Evolutionary conservation across 2,797 vertebrate genomes (phyloP), one percentile per base, ranked within the genome.

Genomic region (Argentina silus): DNA sequence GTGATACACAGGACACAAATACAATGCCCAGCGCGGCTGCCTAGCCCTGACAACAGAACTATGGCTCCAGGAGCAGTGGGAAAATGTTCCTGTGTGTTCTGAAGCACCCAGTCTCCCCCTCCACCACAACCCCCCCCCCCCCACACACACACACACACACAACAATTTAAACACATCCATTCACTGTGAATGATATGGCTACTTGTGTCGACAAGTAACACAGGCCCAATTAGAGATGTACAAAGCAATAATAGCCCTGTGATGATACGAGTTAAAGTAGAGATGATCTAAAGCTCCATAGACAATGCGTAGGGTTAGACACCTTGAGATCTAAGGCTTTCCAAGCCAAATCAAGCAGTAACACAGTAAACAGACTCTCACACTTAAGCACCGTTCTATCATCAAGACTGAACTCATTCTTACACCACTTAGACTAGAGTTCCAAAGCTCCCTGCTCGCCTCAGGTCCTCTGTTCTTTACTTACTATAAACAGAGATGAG

Each of bases 1-100:
- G 87, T 83, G 79, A 85, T 56, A 89, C 83, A 88, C 89, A 92
- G 90, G 90, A 91, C 87, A 83, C 84, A 83, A 85, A 89, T 75
- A 91, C 91, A 92, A 92, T 92, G 86, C 86, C n/a, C 83, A 83
- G 83, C 55, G 61, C 2, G 81, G 83, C 90, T 85, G 89, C 53
- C 15, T 76, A 7, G 17, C 15, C 2, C 73, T 69, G 86, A 86
- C 89, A 88, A 89, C 84, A 85, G 80, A 82, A 63, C 59, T 2
- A 10, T 56, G 87, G 81, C 90, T 86, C 88, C 81, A 75, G 3
- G 11, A 75, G 65, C 82, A 89, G 80, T 90, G 90, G 89, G 89
- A 90, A 90, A 89, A 88, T 85, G 74, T 87, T 61, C 51, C 67
- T 57, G 67, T 42, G 69, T 23, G 69, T 56, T 79, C 78, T 74